Evolutionary conservation across 1,140 invertebrate species (phyloP).

Genomic region (Aleiodes sp.): DNA sequence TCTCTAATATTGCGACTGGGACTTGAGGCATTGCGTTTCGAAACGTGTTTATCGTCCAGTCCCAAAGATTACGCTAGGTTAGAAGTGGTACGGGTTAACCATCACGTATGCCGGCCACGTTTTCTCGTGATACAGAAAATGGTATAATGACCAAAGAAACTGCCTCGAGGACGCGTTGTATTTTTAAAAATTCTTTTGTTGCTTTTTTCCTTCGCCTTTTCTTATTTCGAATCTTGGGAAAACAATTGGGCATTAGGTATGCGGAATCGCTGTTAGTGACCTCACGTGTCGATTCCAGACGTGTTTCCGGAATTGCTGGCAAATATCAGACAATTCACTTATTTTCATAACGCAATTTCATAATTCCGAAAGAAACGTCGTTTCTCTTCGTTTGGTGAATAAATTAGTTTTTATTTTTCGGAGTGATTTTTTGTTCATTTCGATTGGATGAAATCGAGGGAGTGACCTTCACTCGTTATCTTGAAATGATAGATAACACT

Average conservation of each 20-base stretch:
- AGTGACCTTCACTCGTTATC: no score
- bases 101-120: not conserved
- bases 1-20: no score
- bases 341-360: not conserved
- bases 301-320: not conserved
- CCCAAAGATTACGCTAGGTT: constrained; percentile 6
- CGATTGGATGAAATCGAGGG: no score
- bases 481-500: no score
- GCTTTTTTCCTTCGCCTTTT: not conserved
- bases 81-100: no score
- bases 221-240: not conserved
- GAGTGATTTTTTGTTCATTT: no score
- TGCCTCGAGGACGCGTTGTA: not conserved
- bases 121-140: not conserved
- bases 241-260: constrained; percentile 3
- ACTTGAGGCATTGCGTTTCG: not conserved
- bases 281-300: not conserved
- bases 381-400: not conserved
- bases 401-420: no score
- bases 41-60: constrained; percentile 22
- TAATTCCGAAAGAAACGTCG: not conserved
- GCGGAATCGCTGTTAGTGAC: not conserved
- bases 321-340: not conserved
- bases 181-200: no score
- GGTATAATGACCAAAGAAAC: not conserved